phyloP scores from a whole-genome alignment of 2,113 vertebrate species.

The Proterorhinus semilunaris region DNA sequence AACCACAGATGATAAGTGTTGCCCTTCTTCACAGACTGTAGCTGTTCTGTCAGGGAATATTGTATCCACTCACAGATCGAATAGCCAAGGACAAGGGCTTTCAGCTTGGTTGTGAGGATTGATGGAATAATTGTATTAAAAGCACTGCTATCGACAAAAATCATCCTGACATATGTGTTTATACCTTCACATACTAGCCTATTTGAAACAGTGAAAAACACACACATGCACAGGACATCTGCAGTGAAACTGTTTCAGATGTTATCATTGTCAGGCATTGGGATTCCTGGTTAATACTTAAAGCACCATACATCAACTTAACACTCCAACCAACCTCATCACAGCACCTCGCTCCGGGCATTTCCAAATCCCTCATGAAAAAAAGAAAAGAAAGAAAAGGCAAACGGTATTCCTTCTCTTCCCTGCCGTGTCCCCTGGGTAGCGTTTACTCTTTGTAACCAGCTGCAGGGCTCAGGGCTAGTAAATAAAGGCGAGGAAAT shows the following conservation, averaged over 20 bases:
- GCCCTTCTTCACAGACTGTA: no score
- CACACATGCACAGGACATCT: neutral
- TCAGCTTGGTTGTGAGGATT: no score
- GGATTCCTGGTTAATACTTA: conserved; percentile 8
- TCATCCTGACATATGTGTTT: neutral
- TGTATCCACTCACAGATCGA: no score
- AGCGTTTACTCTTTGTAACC: conserved; percentile 38
- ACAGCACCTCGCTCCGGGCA: neutral
- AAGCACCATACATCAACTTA: neutral
- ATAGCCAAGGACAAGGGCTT: no score
- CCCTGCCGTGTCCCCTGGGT: conserved; percentile 32
- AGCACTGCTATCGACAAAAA: no score
- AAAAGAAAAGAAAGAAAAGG: conserved; percentile 18
- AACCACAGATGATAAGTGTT: no score
- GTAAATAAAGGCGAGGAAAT: conserved; percentile 46
- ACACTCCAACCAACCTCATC: conserved; percentile 1
- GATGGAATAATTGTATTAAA: no score
- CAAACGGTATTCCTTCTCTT: neutral
- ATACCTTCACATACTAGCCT: neutral
- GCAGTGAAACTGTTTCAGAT: neutral
- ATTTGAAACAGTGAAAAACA: neutral
- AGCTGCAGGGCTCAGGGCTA: conserved; percentile 50
- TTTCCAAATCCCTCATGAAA: conserved; percentile 1
- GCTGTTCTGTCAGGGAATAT: no score
- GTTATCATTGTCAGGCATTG: neutral